These are phyloP conservation scores for Antheraea assamensis DNA, from an alignment of 2,888 invertebrate species.

Conservation along the genomic window DNA sequence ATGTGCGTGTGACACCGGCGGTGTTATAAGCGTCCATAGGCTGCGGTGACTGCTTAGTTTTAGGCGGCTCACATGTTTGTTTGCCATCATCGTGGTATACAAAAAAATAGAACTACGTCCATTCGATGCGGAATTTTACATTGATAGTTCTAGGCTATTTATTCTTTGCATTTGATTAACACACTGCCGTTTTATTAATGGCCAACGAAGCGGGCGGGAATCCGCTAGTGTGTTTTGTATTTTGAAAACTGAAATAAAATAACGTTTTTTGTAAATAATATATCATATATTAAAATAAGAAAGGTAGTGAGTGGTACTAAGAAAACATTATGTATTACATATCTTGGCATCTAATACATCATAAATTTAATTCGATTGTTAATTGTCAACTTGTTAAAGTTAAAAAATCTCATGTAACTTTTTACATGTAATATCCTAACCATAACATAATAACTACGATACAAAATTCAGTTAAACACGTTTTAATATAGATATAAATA, in stretches of 20 bases:
- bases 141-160: too few species aligned
- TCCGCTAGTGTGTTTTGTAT: not conserved
- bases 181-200: too few species aligned
- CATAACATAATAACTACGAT: not conserved
- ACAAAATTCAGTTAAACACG: not conserved
- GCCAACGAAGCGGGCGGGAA: too few species aligned
- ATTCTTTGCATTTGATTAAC: too few species aligned
- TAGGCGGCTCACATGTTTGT: too few species aligned
- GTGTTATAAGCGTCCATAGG: too few species aligned
- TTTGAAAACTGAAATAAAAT: not conserved
- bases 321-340: not conserved
- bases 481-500: not conserved
- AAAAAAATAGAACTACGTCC: too few species aligned
- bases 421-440: not conserved
- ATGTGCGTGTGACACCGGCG: too few species aligned
- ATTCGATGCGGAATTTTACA: too few species aligned
- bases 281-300: not conserved
- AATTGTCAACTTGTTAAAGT: not conserved
- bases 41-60: too few species aligned
- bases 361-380: not conserved
- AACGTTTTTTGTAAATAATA: not conserved
- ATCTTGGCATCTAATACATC: not conserved
- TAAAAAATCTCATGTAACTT: not conserved
- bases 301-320: not conserved
- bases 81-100: too few species aligned